Conservation (phyloP, 2,797 vertebrate genomes). For the Sebastes baramenuke region DNA sequence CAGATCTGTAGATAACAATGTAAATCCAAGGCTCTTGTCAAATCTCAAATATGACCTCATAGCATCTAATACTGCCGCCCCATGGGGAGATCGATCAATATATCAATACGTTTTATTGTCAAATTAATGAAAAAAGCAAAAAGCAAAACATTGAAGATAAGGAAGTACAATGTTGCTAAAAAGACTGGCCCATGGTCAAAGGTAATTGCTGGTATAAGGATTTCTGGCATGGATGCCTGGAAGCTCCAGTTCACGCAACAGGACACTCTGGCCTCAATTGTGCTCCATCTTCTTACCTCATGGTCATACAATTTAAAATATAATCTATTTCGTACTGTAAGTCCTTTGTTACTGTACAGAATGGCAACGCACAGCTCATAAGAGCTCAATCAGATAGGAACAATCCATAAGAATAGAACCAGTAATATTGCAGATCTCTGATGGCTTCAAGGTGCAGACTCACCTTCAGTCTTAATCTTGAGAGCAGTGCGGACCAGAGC, state of each 20-base stretch:
- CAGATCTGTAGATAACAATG: neutral
- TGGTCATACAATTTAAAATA: neutral
- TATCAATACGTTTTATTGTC: neutral
- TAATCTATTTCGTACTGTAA: neutral
- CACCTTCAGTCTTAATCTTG: constrained; percentile 99
- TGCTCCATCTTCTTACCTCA: too few species aligned
- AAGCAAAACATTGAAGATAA: too few species aligned
- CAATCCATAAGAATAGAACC: neutral
- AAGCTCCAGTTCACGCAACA: neutral
- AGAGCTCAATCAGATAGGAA: neutral
- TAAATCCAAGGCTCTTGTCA: neutral
- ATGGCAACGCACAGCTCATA: neutral
- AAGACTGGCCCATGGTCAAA: neutral
- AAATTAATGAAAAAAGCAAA: neutral
- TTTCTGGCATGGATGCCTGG: neutral
- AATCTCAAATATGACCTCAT: neutral
- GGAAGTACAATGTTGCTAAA: neutral
- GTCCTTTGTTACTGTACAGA: neutral
- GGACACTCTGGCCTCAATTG: too few species aligned
- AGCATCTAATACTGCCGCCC: neutral
- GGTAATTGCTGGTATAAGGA: neutral
- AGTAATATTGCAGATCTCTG: neutral
- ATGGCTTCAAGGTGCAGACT: constrained; percentile 25
- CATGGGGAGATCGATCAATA: neutral
- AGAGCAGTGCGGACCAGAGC: constrained; percentile 97